Evolutionary conservation across 2,113 vertebrate genomes (phyloP).

Genomic region (Stigmatopora argus): DNA sequence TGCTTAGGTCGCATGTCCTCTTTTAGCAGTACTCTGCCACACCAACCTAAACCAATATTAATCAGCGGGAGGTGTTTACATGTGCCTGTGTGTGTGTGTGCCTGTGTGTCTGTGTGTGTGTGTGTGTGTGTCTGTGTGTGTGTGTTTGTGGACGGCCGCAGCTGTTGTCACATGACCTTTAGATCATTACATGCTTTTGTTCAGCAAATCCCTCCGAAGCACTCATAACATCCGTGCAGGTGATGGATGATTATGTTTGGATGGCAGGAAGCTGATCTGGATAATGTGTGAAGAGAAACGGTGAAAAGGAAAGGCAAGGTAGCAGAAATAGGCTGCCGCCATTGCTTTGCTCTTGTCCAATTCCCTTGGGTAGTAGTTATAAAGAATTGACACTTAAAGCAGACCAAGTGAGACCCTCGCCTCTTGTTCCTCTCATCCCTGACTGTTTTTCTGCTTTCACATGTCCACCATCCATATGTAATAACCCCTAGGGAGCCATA

Average conservation of each 20-base stretch:
- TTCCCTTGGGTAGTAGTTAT: slow-evolving; percentile 28
- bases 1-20: neutral
- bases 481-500: slow-evolving; percentile 29
- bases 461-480: slow-evolving; percentile 33
- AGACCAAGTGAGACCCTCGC: slow-evolving; percentile 21
- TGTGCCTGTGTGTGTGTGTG: slow-evolving; percentile 14
- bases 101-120: slow-evolving; percentile 16
- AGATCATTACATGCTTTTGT: slow-evolving; percentile 39
- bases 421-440: slow-evolving; percentile 22
- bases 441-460: slow-evolving; percentile 35
- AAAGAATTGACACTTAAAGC: slow-evolving; percentile 25
- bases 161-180: slow-evolving; percentile 42
- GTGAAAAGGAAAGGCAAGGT: neutral
- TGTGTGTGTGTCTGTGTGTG: slow-evolving; percentile 4
- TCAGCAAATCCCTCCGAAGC: slow-evolving; percentile 18
- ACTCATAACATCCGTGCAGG: slow-evolving; percentile 2
- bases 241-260: slow-evolving; percentile 34
- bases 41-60: slow-evolving; percentile 18
- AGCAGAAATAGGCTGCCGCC: slow-evolving; percentile 2
- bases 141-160: slow-evolving; percentile 28
- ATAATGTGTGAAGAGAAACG: slow-evolving; percentile 11
- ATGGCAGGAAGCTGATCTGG: slow-evolving; percentile 12
- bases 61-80: slow-evolving; percentile 6
- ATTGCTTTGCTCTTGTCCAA: slow-evolving; percentile 7
- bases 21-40: slow-evolving; percentile 4